Evolutionary conservation across 1,140 invertebrate species (phyloP), one percentile per base, ranked within the genome.

Genomic region (Heliconius melpomene): DNA sequence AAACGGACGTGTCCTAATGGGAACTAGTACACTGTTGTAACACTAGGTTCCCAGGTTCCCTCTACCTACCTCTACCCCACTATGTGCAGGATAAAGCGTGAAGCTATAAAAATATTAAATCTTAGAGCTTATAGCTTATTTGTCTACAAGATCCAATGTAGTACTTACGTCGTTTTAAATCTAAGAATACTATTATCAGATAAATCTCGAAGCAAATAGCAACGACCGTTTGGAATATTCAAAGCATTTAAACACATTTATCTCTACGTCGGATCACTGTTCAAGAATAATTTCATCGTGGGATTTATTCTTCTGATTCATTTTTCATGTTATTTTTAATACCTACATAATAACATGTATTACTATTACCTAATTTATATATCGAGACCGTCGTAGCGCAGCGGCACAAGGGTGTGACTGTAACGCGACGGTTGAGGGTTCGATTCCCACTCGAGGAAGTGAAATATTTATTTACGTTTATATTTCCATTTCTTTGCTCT

Each of bases 141-240:
- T 6, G 54, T 7, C 26, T 8, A 66, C 5, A 18, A 13, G 26
- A 66, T 13, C 29, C 13, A 66, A 16, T n/a, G 0, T 66, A 29
- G 13, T 26, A 66, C 3, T 29, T 66, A 29, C 6, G 60, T 66
- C 60, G 11, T 66, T 29, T 66, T 66, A 29, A 18, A 66, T 29
- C n/a, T n/a, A 26, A 66, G 60, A 29, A 66, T 16, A 66, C 3
- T 66, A 6, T 81, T 84, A 81, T 85, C 78, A 79, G 76, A 77
- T 79, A 66, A 74, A 80, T 78, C 77, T 79, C 72, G 76, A 75
- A 77, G 40, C 60, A 18, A 66, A 66, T 66, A 66, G 60, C 83
- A 82, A 75, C 76, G 79, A 78, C 57, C 78, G 81, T 84, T 78
- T 76, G 72, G 78, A 86, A 78, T 82, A 84, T 86, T 82, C 86